Conservation (phyloP, 2,888 invertebrate species). For the Tanypteryx hageni region DNA sequence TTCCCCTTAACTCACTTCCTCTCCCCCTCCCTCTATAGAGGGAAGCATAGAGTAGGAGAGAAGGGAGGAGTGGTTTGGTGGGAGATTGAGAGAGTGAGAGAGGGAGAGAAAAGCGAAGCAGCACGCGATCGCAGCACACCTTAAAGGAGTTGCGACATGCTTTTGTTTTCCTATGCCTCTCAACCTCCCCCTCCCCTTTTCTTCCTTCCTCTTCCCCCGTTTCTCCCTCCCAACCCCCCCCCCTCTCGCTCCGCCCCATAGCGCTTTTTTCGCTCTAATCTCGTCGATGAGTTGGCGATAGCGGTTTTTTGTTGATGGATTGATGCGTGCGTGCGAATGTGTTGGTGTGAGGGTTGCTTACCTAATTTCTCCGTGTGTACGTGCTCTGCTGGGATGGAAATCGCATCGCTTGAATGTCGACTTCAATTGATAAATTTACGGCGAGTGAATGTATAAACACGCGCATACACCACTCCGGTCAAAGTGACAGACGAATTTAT, state of each 20-base stretch:
- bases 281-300: slow-evolving; percentile 7
- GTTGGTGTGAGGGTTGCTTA: background rate
- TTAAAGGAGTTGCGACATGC: slow-evolving; percentile 28
- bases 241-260: background rate
- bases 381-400: background rate
- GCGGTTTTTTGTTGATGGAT: slow-evolving; percentile 16
- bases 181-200: background rate
- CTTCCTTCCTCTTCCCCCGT: background rate
- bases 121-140: background rate
- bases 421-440: too few species aligned
- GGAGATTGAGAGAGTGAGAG: background rate
- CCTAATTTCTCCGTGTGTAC: background rate
- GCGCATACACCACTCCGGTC: too few species aligned
- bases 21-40: background rate
- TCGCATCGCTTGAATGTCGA: background rate
- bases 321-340: background rate
- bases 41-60: background rate
- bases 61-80: background rate
- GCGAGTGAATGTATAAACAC: too few species aligned
- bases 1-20: background rate
- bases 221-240: background rate
- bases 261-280: slow-evolving; percentile 12
- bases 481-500: too few species aligned
- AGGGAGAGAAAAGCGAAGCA: background rate
- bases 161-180: background rate